phyloP scores from a whole-genome alignment of 1,140 invertebrate species.

The Megalonaias nervosa region DNA sequence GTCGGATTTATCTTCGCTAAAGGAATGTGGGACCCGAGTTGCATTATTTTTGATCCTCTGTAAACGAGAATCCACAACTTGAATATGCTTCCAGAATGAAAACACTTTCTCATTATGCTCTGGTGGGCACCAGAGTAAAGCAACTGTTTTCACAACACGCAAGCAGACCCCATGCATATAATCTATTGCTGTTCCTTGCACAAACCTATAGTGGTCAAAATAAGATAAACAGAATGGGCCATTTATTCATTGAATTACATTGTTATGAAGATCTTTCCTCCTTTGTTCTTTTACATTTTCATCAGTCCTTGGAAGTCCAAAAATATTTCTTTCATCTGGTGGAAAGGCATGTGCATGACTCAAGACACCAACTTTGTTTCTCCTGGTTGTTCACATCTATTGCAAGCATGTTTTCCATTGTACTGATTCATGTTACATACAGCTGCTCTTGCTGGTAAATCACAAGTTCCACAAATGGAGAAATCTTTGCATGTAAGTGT shows the following conservation, averaged over 20 bases:
- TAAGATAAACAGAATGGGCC: not conserved
- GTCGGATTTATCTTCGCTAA: constrained; percentile 24
- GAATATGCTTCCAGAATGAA: not conserved
- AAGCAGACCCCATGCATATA: not conserved
- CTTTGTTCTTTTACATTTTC: not conserved
- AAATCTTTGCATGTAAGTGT: not conserved
- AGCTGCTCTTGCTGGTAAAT: constrained; percentile 23
- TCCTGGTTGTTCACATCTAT: not conserved
- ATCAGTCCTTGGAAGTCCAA: not conserved
- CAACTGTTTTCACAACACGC: not conserved
- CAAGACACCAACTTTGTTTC: not conserved
- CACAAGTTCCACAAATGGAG: constrained; percentile 19
- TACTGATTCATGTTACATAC: constrained; percentile 17
- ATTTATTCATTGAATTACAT: not conserved
- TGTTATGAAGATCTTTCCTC: not conserved
- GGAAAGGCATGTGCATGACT: not conserved
- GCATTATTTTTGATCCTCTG: constrained; percentile 31
- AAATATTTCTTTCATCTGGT: not conserved
- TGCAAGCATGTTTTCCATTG: constrained; percentile 24
- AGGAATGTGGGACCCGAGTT: constrained; percentile 27
- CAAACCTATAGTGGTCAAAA: not conserved
- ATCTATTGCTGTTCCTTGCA: not conserved
- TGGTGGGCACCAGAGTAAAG: not conserved
- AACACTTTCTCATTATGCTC: not conserved
- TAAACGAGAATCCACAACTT: not conserved